Evolutionary conservation across 2,797 vertebrate genomes (phyloP), one percentile per base, ranked within the genome.

Genomic region (Liparis tanakae): DNA sequence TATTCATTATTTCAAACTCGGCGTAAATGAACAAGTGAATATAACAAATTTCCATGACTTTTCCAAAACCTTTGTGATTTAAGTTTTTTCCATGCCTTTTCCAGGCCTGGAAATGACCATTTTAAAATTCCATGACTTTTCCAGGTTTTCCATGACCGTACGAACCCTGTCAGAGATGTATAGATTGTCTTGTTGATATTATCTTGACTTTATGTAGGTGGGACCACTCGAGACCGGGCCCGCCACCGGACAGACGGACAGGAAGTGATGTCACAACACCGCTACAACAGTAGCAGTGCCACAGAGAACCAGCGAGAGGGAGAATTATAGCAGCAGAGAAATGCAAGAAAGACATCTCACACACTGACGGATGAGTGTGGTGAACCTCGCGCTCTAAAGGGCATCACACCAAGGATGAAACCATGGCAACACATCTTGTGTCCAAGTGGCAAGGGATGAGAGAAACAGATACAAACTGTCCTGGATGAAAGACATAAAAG

Each of bases 341-440:
- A 88, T 66, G 77, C 81, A 80, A 77, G 79, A 79, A 83, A 85
- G 81, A 85, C 76, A 78, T 84, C 83, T 87, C 76, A 59, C 78
- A 82, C 76, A 74, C 67, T 76, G 73, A 83, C 78, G 82, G 76
- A 84, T 74, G 81, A 90, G 88, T 80, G 81, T 83, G 82, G 80
- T 84, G 85, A 89, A 85, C 87, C 67, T 63, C 57, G 68, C 73
- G 57, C 88, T 89, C 85, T 74, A 85, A 90, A 90, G 89, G 90
- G 84, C 89, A 91, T 90, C 91, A 72, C 84, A 90, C 77, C 90
- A 86, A 90, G 87, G 86, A 89, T 88, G 88, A 89, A 93, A 92
- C 90, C 87, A 92, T 90, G 92, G 91, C 85, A 92, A 92, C 89
- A 22, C 76, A 76, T 86, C 83, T 85, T 88, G 88, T 84, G 85